Evolutionary conservation across 2,888 invertebrate genomes (phyloP), one percentile per base, ranked within the genome.

Genomic region (Oconnorella tubifera): DNA sequence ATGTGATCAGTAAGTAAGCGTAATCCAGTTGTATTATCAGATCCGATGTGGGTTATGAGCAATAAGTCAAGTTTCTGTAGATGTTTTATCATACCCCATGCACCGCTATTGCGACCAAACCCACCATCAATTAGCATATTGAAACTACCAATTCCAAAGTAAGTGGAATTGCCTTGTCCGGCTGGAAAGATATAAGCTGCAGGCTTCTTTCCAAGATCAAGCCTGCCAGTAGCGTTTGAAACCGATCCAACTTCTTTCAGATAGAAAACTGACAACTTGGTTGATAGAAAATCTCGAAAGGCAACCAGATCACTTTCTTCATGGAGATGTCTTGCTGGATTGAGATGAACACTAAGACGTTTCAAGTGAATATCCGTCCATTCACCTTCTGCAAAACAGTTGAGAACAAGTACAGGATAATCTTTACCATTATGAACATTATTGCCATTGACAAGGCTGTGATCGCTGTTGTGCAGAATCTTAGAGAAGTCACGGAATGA

Each of bases 51-150:
- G 19, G 96, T 95, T 82, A 96, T 87, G 55, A 97, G 86, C 29
- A 97, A 91, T n/a, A 96, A 95, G 82, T 97, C 97, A 71, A 97
- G 86, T 31, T 78, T 70, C 83, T 94, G 94, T 68, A 95, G 83
- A 80, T 97, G 96, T 28, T 96, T 87, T 0, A 92, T 91, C 80
- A 97, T 96, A 82, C 96, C 94, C 97, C 97, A 97, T 85, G 95
- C 97, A 82, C 95, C 96, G 0, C 96, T 90, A 78, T 92, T 93
- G 71, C 93, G 87, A 71, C 91, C 90, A 68, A 75, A 80, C 28
- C 97, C 97, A 63, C 96, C 96, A 83, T 97, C 95, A 63, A 97
- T 89, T 27, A 94, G 86, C 89, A 94, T 91, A 79, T 92, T 93
- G 82, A 94, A 94, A 72, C 97, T 97, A 78, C 93, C 95, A 77